Conservation (phyloP, 2,113 vertebrate genomes). For the Columba janthina region DNA sequence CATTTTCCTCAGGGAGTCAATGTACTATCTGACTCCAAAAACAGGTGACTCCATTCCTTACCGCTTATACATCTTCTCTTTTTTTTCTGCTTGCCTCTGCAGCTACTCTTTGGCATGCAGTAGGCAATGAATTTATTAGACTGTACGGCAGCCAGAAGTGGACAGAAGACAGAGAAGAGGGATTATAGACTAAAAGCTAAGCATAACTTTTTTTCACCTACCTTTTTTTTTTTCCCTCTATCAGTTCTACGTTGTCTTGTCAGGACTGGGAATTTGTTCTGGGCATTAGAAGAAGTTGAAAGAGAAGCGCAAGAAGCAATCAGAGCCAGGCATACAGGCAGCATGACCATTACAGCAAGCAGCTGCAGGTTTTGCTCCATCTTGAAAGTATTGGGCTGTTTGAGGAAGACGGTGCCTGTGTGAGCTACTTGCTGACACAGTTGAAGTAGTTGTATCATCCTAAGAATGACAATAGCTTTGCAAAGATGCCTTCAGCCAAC, state of each 20-base stretch:
- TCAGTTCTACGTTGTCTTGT: neutral
- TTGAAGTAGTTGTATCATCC: neutral
- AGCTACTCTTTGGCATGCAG: neutral
- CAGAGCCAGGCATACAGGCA: neutral
- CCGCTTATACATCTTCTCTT: neutral
- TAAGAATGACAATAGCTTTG: neutral
- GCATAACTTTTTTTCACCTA: neutral
- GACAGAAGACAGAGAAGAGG: neutral
- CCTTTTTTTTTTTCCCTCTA: neutral
- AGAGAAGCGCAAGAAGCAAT: neutral
- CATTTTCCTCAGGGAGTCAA: neutral
- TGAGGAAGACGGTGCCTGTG: neutral
- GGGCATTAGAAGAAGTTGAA: neutral
- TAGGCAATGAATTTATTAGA: neutral
- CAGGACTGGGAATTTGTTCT: neutral
- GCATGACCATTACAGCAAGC: too few species aligned
- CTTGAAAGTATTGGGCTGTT: neutral
- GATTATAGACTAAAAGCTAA: accelerated
- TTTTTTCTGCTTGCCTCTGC: neutral
- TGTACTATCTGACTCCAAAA: neutral
- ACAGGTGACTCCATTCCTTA: neutral
- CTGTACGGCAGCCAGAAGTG: neutral
- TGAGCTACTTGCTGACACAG: neutral
- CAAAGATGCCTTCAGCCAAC: neutral
- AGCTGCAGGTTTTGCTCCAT: neutral